Conservation (phyloP, 2,797 vertebrate genomes). For the Ciconia nigra region DNA sequence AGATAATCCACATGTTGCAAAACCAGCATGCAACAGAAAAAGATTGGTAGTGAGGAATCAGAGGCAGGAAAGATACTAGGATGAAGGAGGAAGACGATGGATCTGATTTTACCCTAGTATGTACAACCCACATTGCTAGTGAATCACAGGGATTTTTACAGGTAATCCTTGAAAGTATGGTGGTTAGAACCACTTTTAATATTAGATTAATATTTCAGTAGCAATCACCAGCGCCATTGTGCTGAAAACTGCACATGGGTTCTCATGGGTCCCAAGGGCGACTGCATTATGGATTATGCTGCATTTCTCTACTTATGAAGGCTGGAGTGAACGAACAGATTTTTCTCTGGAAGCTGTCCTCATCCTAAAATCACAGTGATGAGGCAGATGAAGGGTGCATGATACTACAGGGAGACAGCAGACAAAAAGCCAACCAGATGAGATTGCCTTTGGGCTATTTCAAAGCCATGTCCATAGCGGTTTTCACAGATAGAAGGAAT, state of each 20-base stretch:
- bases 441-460: background rate
- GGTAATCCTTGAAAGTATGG: background rate
- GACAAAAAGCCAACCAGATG: background rate
- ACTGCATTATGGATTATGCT: background rate
- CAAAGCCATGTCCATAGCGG: background rate
- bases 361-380: background rate
- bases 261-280: background rate
- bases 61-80: background rate
- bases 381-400: background rate
- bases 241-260: background rate
- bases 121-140: background rate
- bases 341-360: background rate
- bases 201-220: background rate
- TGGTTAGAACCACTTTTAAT: background rate
- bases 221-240: background rate
- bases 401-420: background rate
- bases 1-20: background rate
- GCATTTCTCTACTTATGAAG: background rate
- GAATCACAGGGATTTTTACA: background rate
- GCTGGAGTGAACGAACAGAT: background rate
- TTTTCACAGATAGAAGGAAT: background rate
- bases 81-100: background rate
- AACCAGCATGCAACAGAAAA: background rate
- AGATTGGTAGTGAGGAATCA: background rate
- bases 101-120: background rate